phyloP scores from a whole-genome alignment of 1,140 invertebrate species.

The Neodiprion lecontei region DNA sequence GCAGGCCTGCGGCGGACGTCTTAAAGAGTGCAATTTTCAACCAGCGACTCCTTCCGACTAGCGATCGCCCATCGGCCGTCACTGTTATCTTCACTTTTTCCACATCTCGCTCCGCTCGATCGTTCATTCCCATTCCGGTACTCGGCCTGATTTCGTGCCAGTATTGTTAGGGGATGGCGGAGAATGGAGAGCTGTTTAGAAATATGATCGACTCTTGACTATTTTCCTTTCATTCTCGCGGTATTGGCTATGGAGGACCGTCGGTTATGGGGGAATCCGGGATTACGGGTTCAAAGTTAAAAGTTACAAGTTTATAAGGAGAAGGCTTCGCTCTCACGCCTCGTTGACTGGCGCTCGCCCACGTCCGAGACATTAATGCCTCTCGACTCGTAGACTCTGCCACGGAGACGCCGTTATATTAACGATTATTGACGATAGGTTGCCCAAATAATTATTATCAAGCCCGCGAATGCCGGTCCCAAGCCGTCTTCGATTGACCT shows the following conservation, averaged over 20 bases:
- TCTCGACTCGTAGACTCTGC: not conserved
- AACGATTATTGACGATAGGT: not conserved
- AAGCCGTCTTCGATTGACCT: not conserved
- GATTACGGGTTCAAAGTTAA: not conserved
- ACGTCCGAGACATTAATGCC: not conserved
- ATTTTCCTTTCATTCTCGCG: too few species aligned
- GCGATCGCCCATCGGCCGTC: not conserved
- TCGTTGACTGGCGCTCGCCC: not conserved
- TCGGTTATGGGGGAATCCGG: too few species aligned
- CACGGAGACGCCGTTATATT: not conserved
- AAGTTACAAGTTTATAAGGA: not conserved
- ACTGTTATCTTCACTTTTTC: not conserved
- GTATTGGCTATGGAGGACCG: too few species aligned
- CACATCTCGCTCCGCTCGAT: not conserved
- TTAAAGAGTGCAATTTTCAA: not conserved
- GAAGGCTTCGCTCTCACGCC: not conserved
- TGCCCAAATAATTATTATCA: not conserved
- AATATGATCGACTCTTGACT: too few species aligned
- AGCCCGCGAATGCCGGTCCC: not conserved
- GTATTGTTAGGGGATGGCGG: too few species aligned
- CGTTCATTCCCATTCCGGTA: too few species aligned
- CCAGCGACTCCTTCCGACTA: not conserved
- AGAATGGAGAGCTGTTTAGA: too few species aligned
- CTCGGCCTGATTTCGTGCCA: too few species aligned
- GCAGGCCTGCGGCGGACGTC: not conserved